A percentile compares a stretch with the other conserved stretches of the same genome.
Evolutionary conservation across 2,113 vertebrate genomes (phyloP).

Genomic region (Corapipo altera): DNA sequence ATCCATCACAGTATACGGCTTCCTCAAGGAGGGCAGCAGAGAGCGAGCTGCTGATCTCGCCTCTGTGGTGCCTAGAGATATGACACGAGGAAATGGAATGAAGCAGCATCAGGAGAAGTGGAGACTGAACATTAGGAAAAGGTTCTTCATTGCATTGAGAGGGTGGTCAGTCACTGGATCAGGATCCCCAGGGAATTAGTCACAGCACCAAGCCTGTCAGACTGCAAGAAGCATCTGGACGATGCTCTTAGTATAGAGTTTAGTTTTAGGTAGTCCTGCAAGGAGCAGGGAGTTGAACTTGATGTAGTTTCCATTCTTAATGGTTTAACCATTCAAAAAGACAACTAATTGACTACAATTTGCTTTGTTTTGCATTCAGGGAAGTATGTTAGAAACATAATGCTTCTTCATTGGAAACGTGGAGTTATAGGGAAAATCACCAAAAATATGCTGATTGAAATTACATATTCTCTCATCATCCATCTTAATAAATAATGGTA

Average conservation of each 20-base stretch:
- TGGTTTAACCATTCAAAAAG: neutral
- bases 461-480: neutral
- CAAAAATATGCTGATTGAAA: neutral
- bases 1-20: neutral
- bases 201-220: neutral
- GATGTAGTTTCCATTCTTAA: neutral
- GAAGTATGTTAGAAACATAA: neutral
- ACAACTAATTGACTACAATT: neutral
- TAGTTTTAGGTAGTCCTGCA: neutral
- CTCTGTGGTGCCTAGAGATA: fast-evolving
- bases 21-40: neutral
- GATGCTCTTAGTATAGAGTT: neutral
- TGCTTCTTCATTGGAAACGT: neutral
- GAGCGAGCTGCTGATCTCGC: neutral
- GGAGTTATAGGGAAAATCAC: neutral
- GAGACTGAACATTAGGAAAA: neutral
- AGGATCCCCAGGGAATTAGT: neutral
- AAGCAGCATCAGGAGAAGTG: neutral
- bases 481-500: neutral
- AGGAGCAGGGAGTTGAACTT: neutral
- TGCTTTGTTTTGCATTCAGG: neutral
- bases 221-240: neutral
- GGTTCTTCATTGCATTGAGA: neutral
- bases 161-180: neutral
- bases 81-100: neutral